Base-by-base conservation (phyloP, 1,140 invertebrate genomes). In the Drosophila tsacasi region DNA sequence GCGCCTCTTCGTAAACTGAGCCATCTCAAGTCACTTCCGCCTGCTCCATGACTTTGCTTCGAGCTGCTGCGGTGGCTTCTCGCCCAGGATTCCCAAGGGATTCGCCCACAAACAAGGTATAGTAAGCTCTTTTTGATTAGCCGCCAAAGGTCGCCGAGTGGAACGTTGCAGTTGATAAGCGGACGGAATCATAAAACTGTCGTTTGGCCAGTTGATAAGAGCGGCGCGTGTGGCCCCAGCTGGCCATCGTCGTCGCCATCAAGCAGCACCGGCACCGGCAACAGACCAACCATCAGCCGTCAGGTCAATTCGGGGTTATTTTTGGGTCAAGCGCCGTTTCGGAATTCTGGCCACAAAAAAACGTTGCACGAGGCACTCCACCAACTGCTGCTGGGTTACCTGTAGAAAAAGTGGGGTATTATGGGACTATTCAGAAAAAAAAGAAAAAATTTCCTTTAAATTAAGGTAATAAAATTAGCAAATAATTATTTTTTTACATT, bases 61-160 rank as follows among this genome's bases (percentile, higher is more conserved):
- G 0, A 23, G 52, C 32, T 37, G 19, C 15, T 37, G 19, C 15
- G 13, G 13, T 21, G 13, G 30, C 52, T 21, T 10, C 25, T 39
- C 17, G 17, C 19, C 7, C 39, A n/a, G 25, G n/a, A 23, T 15
- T 73, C 84, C 68, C 76, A 68, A 49, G 83, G 83, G 80, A 89
- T 71, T 83, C 66, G 32, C 19, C 58, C 57, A 67, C 60, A 69
- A 25, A 30, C 80, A 81, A 78, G 77, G 84, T 89, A 76, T 67
- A 76, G 67, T 86, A 80, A 89, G 81, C 81, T 77, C 54, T 58
- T 69, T 74, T 71, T 87, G 84, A 87, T 89, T 81, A 74, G 72
- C 55, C 61, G 13, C 39, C 59, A 77, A 54, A 77, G 84, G 80
- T 73, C 63, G 54, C 13, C 62, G 50, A 40, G 52, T 39, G 61